Conservation (phyloP, 2,888 invertebrate species). For the Sinhomidia bicolor region DNA sequence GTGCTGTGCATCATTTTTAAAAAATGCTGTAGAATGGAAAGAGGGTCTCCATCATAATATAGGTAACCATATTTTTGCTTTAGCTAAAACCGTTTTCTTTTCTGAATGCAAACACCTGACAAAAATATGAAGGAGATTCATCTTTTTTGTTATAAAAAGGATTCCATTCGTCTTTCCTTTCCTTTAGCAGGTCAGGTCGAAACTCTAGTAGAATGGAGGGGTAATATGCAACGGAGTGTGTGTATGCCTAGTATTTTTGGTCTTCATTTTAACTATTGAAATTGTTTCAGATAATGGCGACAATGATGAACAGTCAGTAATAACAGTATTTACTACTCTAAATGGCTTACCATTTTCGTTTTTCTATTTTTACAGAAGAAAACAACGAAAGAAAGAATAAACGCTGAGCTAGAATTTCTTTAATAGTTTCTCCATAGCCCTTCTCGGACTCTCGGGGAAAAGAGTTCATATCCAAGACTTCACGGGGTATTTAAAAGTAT, state of each 20-base stretch:
- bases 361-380: background rate
- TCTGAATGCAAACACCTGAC: conserved; percentile 66
- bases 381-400: too few species aligned
- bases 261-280: conserved; percentile 3
- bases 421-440: too few species aligned
- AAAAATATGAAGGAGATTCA: conserved; percentile 63
- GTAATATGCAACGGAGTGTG: background rate
- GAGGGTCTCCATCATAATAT: background rate
- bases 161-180: conserved; percentile 47
- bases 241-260: background rate
- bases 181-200: too few species aligned
- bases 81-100: conserved; percentile 8
- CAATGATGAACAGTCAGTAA: background rate
- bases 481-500: too few species aligned
- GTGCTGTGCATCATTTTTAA: conserved; percentile 16
- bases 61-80: background rate
- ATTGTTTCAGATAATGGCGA: conserved; percentile 21
- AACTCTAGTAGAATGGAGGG: background rate
- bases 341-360: too few species aligned
- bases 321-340: background rate
- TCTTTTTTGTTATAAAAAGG: conserved; percentile 54
- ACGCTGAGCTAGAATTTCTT: too few species aligned
- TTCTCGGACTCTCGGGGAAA: too few species aligned
- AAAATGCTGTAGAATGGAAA: background rate
- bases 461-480: too few species aligned